A percentile compares a stretch with the other conserved stretches of the same genome.
These are phyloP conservation scores for Mythimna vitellina DNA, from an alignment of 2,888 invertebrate species.

Conservation along the genomic window DNA sequence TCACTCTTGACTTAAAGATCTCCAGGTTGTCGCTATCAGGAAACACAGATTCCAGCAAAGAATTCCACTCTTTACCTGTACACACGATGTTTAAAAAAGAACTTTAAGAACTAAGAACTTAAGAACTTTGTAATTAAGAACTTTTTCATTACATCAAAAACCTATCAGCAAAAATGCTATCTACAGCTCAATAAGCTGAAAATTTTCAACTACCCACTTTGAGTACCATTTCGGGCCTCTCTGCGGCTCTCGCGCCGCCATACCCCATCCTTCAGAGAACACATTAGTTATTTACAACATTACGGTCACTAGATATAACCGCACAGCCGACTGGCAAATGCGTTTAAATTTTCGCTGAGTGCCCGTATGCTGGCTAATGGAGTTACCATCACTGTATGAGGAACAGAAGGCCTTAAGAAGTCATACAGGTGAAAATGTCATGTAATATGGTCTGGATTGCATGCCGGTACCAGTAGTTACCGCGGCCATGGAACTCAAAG, in stretches of 20 bases:
- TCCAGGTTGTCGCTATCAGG: not conserved
- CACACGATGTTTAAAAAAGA: no score
- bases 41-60: no score
- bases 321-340: slow-evolving; percentile 52
- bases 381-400: slow-evolving; percentile 21
- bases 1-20: not conserved
- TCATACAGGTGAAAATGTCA: not conserved
- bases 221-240: slow-evolving; percentile 31
- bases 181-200: slow-evolving; percentile 9
- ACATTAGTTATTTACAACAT: slow-evolving; percentile 57
- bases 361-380: slow-evolving; percentile 52
- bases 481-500: no score
- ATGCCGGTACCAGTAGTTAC: not conserved
- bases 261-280: slow-evolving; percentile 45
- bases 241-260: slow-evolving; percentile 29
- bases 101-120: no score
- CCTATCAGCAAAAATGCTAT: not conserved
- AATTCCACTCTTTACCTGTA: no score
- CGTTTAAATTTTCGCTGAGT: slow-evolving; percentile 60
- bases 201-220: slow-evolving; percentile 28
- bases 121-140: no score
- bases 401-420: slow-evolving; percentile 19
- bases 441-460: not conserved
- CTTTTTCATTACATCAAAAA: not conserved
- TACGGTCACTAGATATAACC: slow-evolving; percentile 56